Evolutionary conservation across 2,113 vertebrate species (phyloP), one percentile per base, ranked within the genome.

Genomic region (Lagopus leucura): DNA sequence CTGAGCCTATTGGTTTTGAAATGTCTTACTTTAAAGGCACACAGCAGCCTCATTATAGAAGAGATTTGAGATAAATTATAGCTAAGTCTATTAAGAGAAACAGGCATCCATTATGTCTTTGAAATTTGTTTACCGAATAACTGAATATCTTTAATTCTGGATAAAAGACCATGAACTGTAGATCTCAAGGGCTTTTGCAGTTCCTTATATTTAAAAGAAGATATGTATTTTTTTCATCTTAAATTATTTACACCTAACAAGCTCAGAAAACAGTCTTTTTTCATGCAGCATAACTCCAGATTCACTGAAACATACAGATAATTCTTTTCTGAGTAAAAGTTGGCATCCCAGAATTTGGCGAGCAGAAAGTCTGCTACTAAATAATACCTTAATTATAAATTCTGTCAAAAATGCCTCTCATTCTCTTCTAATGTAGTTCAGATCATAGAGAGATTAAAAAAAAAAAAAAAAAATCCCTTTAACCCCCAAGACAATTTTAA

Each of bases 61-160:
- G 28, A 90, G n/a, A 18, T 83, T 13, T 75, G 19, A 89, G 70
- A 70, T 77, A 88, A 81, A 54, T 84, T 90, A 74, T 58, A 42
- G 34, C 12, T 88, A 72, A 88, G 84, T 92, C 36, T 89, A 70
- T 60, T 87, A 88, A 79, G 30, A 75, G 17, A 40, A 54, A 87
- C 47, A 81, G 73, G 71, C 61, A 10, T 18, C 83, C 72, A 86
- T 73, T 93, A 92, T 86, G n/a, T 55, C 24, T 92, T 93, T 96
- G 66, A 91, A 82, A 75, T 95, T 90, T 96, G n/a, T 85, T 88
- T 93, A 70, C 77, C 88, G 65, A 94, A 96, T 96, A 97, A 93
- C 84, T 94, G 65, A 96, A 57, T 93, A 84, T 45, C 78, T 87
- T 95, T 96, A 88, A 63, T 96, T 97, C 57, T 87, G 83, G 65